Conservation (phyloP, 2,797 vertebrate species). For the Champsocephalus esox region DNA sequence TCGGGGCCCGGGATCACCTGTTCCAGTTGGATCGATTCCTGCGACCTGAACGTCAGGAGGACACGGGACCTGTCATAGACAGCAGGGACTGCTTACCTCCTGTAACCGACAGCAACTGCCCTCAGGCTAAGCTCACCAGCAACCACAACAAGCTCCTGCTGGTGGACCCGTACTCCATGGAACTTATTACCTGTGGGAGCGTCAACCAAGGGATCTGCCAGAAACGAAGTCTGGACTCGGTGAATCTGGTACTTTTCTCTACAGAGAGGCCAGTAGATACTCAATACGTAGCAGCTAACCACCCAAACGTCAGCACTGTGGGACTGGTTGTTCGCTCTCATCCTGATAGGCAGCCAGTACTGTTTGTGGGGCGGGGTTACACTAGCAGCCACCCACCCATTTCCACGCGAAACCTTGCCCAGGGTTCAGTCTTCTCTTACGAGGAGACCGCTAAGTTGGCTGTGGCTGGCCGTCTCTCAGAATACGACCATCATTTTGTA, state of each 20-base stretch:
- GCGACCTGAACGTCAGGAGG: conserved; percentile 78
- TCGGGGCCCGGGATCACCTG: conserved; percentile 93
- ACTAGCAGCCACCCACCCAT: conserved; percentile 97
- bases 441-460: conserved; percentile 97
- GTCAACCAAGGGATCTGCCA: conserved; percentile 97
- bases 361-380: conserved; percentile 96
- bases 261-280: conserved; percentile 93
- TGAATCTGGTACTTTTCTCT: conserved; percentile 87
- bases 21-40: conserved; percentile 92
- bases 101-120: conserved; percentile 89
- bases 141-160: conserved; percentile 97
- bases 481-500: conserved; percentile 97
- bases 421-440: conserved; percentile 94
- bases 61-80: conserved; percentile 92
- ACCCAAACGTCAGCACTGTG: conserved; percentile 94
- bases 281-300: conserved; percentile 96
- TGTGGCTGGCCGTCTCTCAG: conserved; percentile 93
- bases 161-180: conserved; percentile 87
- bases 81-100: conserved; percentile 96
- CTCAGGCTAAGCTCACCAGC: conserved; percentile 89
- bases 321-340: conserved; percentile 90
- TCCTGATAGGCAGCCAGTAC: conserved; percentile 86
- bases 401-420: conserved; percentile 92
- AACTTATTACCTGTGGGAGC: conserved; percentile 95
- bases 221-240: conserved; percentile 88